Base-by-base conservation (phyloP, 2,797 vertebrate genomes). In the Rhadinocentrus ornatus region DNA sequence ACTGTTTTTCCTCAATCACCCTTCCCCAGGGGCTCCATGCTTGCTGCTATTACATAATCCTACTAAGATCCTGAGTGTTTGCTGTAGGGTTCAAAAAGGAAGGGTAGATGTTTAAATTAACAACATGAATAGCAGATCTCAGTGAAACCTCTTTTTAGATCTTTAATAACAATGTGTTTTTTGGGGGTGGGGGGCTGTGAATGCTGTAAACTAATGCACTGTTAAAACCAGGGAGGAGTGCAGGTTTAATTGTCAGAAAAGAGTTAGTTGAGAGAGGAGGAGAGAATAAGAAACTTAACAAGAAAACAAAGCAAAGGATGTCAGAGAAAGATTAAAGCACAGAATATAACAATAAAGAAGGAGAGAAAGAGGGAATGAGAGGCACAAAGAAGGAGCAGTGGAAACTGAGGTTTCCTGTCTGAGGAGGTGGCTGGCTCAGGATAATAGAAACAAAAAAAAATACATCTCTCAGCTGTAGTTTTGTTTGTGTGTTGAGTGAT, bases 371-470 rank as follows among this genome's bases (percentile, higher is more conserved):
- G 70, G 66, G 71, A 85, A 83, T 50, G 66, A 83, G 87, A 84
- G 90, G 90, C 89, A 86, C 78, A 68, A 63, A 87, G 76, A 74
- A 90, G 86, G 70, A 84, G 81, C 86, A 93, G 90, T 94, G 92
- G 93, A 94, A 94, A 94, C 84, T 94, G 90, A 94, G 92, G 93
- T 93, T 95, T 94, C 92, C 94, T 94, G 93, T 94, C 89, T 93
- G 86, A 93, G 90, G 87, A 93, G 91, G 87, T 73, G 77, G 88
- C 81, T 86, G 88, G 88, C 89, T 82, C 65, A 88, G 82, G 77
- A 87, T 77, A 81, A 91, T 83, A 85, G 80, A 78, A 73, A 61
- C 86, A 78, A 73, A 77, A 66, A 50, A 74, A 85, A 82, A 75
- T n/a, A n/a, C n/a, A 69, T 29, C 71, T 89, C 84, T 90, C 84